Conservation (phyloP, 2,113 vertebrate genomes). For the Lagenorhynchus albirostris region DNA sequence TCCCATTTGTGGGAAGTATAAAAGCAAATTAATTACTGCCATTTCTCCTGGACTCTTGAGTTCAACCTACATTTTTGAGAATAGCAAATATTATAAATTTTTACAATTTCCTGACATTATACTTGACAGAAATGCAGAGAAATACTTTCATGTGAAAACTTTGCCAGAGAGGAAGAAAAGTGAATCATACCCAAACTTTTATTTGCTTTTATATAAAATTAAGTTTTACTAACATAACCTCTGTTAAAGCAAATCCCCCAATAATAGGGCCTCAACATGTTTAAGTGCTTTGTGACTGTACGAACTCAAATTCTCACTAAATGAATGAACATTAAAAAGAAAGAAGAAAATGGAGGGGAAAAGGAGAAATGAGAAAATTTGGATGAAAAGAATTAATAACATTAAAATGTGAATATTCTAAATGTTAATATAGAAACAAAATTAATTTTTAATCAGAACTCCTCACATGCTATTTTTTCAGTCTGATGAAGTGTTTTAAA, state of each 20-base stretch:
- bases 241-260: neutral
- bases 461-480: neutral
- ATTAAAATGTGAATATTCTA: neutral
- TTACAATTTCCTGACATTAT: neutral
- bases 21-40: neutral
- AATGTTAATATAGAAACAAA: neutral
- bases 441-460: neutral
- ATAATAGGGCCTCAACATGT: neutral
- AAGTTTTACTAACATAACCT: neutral
- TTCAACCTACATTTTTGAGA: constrained; percentile 13
- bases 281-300: neutral
- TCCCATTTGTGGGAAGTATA: neutral
- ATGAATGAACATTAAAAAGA: neutral
- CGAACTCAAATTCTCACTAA: neutral
- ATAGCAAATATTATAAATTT: constrained; percentile 5
- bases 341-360: neutral
- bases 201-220: neutral
- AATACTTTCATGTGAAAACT: neutral
- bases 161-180: neutral
- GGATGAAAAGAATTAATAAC: neutral
- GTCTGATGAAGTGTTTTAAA: neutral
- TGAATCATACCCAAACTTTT: neutral
- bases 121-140: neutral
- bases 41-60: neutral
- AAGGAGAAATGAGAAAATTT: neutral